These are phyloP conservation scores for Leptogaster cylindrica DNA, from an alignment of 2,888 invertebrate genomes.

Conservation along the genomic window DNA sequence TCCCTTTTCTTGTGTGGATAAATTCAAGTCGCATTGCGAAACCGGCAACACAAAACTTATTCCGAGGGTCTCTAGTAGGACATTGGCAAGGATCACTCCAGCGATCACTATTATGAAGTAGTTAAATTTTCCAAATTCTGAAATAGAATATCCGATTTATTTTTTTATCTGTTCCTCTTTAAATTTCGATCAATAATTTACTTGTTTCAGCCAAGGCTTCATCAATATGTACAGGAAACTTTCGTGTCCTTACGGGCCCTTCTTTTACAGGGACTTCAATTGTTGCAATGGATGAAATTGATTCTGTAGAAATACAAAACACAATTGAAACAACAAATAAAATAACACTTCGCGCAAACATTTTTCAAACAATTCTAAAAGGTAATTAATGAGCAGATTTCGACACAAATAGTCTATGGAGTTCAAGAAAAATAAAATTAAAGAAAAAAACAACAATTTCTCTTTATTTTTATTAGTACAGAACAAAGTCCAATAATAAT, in stretches of 20 bases:
- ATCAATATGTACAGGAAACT: constrained; percentile 16
- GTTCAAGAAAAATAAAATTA: no score
- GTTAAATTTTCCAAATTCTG: constrained; percentile 65
- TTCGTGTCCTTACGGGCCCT: not conserved
- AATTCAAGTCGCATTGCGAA: constrained; percentile 61
- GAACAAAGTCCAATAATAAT: no score
- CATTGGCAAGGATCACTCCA: constrained; percentile 64
- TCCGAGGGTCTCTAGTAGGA: constrained; percentile 62
- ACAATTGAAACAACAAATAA: no score
- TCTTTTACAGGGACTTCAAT: constrained; percentile 24
- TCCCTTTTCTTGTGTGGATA: constrained; percentile 59
- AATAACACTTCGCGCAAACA: no score
- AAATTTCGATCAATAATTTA: not conserved
- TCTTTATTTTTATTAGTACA: no score
- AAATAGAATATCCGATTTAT: constrained; percentile 25
- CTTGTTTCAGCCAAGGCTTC: constrained; percentile 40
- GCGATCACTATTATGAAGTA: constrained; percentile 62
- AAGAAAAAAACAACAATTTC: not conserved
- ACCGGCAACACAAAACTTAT: constrained; percentile 65
- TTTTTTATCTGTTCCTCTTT: not conserved
- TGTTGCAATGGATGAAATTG: constrained; percentile 12
- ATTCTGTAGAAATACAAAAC: constrained; percentile 7
- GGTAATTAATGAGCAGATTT: no score
- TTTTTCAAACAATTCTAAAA: no score
- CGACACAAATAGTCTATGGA: no score